Conservation (phyloP, 1,140 invertebrate species). For the Diorhabda elongata region DNA sequence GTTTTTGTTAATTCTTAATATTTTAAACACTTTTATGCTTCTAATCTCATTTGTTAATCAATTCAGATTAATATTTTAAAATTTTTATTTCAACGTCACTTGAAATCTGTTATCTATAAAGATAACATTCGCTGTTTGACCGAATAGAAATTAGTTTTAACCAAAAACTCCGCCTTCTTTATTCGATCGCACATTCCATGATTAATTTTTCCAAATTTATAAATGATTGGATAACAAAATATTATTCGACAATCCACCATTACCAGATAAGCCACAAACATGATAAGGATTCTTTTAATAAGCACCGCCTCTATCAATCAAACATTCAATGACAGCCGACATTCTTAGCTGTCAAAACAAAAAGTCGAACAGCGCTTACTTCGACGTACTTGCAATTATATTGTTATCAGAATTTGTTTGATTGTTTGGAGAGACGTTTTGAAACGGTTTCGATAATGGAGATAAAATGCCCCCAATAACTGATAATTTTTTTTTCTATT, state of each 20-base stretch:
- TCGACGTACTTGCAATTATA: constrained; percentile 3
- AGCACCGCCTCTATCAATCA: not conserved
- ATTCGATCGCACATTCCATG: not conserved
- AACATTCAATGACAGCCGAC: constrained; percentile 1
- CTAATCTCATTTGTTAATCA: too few species aligned
- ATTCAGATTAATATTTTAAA: too few species aligned
- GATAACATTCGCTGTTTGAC: not conserved
- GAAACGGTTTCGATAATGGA: constrained; percentile 9
- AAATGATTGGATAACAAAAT: constrained; percentile 3
- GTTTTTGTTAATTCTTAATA: too few species aligned
- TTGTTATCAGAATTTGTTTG: not conserved
- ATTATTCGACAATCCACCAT: not conserved
- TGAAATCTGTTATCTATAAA: not conserved
- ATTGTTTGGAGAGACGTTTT: constrained; percentile 3
- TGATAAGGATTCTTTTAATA: not conserved
- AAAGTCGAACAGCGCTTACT: not conserved
- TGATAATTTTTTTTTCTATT: constrained; percentile 22
- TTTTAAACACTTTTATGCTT: too few species aligned
- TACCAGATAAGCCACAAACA: not conserved
- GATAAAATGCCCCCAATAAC: constrained; percentile 20
- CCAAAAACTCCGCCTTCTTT: not conserved
- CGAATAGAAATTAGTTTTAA: not conserved
- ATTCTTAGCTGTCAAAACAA: not conserved
- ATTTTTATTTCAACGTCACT: too few species aligned
- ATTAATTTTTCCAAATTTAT: constrained; percentile 4